Evolutionary conservation across 2,888 invertebrate species (phyloP).

Genomic region (Gandaritis pyraliata): DNA sequence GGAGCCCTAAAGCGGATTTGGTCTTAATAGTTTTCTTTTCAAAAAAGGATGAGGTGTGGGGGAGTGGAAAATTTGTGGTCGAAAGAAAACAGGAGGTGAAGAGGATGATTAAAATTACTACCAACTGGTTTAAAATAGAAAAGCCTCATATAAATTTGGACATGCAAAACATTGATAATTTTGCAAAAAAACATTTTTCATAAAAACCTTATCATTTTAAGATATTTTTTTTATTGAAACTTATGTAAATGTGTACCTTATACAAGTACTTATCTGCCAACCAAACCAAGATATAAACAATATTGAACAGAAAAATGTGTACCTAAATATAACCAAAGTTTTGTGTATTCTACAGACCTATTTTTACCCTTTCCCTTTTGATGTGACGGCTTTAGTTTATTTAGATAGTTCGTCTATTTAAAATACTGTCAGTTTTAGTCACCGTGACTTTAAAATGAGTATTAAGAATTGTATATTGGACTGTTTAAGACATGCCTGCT

Average conservation of each 20-base stretch:
- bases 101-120: neutral
- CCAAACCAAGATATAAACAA: neutral
- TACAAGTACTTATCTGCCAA: neutral
- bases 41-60: constrained; percentile 40
- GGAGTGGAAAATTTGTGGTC: constrained; percentile 44
- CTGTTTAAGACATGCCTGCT: constrained; percentile 22
- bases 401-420: constrained; percentile 56
- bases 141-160: too few relatives aligned
- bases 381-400: constrained; percentile 56
- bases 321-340: constrained; percentile 41
- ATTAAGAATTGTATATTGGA: constrained; percentile 39
- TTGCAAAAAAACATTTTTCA: too few relatives aligned
- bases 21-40: constrained; percentile 73
- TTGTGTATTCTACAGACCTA: constrained; percentile 47
- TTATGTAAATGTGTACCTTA: too few relatives aligned
- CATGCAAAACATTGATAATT: too few relatives aligned
- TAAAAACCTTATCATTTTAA: too few relatives aligned
- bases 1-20: constrained; percentile 75
- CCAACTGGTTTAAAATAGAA: too few relatives aligned
- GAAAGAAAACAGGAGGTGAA: neutral
- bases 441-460: constrained; percentile 40
- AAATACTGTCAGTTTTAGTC: constrained; percentile 51
- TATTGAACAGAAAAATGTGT: neutral
- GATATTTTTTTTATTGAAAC: too few relatives aligned
- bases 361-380: constrained; percentile 55